Evolutionary conservation across 2,888 invertebrate species (phyloP).

Genomic region (Anarsia innoxiella): DNA sequence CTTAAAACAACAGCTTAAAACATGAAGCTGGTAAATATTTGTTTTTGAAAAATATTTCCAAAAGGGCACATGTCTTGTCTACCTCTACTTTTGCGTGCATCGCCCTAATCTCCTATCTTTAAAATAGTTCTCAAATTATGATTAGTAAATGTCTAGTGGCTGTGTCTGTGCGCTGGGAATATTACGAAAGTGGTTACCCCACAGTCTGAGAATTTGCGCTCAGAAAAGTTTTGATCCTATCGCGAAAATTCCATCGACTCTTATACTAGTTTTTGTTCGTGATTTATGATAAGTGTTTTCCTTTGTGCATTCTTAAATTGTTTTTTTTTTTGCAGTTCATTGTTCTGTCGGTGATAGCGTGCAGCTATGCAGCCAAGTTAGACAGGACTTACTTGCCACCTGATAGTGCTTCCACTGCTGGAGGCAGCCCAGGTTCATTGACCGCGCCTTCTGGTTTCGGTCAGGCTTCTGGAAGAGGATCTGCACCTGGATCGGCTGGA

Average conservation of each 20-base stretch:
- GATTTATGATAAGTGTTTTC: background rate
- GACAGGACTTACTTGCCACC: slow-evolving; percentile 65
- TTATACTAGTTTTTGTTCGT: background rate
- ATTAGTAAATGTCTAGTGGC: slow-evolving; percentile 4
- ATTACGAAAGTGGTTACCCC: slow-evolving; percentile 4
- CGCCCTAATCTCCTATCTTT: slow-evolving; percentile 2
- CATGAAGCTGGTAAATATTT: slow-evolving; percentile 64
- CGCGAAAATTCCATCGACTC: background rate
- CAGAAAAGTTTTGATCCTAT: background rate
- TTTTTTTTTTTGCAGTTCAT: slow-evolving; percentile 46
- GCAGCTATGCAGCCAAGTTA: slow-evolving; percentile 58
- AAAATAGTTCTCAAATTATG: slow-evolving; percentile 7
- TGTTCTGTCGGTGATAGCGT: slow-evolving; percentile 54
- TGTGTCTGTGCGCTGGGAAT: slow-evolving; percentile 7
- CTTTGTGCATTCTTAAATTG: background rate
- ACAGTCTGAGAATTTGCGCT: slow-evolving; percentile 3
- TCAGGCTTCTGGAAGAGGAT: background rate
- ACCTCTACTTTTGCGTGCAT: slow-evolving; percentile 4
- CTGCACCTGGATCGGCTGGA: slow-evolving; percentile 14
- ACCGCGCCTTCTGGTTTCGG: slow-evolving; percentile 34
- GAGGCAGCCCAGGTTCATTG: slow-evolving; percentile 57
- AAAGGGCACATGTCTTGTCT: no score
- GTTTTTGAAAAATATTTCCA: no score
- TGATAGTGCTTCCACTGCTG: slow-evolving; percentile 51
- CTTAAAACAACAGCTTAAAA: slow-evolving; percentile 46